A percentile compares a stretch with the other conserved stretches of the same genome.
Evolutionary conservation across 1,140 invertebrate genomes (phyloP).

Genomic region (Meloidogyne chitwoodi): DNA sequence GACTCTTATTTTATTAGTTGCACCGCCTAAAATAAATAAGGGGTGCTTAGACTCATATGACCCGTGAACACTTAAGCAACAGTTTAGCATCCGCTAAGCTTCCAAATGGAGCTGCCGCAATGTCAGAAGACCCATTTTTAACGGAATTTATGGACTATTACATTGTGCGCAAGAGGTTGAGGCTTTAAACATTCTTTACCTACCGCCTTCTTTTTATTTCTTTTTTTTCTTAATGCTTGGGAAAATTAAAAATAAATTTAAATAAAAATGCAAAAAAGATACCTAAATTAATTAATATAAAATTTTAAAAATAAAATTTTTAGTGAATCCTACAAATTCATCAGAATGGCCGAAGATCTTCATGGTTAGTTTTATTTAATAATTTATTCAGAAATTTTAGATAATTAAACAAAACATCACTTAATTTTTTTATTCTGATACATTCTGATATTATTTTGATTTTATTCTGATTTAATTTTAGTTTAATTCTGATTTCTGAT

Average conservation of each 20-base stretch:
- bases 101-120: not conserved
- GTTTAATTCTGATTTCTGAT: no score
- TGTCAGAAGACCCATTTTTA: conserved; percentile 1
- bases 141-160: conserved; percentile 24
- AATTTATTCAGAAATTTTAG: not conserved
- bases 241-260: not conserved
- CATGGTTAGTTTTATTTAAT: conserved; percentile 22
- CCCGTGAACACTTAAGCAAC: not conserved
- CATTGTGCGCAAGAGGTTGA: conserved; percentile 18
- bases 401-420: no score
- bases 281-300: not conserved
- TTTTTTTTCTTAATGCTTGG: not conserved
- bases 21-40: not conserved
- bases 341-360: conserved; percentile 52
- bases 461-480: no score
- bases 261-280: not conserved
- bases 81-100: not conserved
- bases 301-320: conserved; percentile 11
- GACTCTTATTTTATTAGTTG: not conserved
- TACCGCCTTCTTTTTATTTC: not conserved
- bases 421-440: no score
- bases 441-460: no score
- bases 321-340: conserved; percentile 56
- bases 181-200: not conserved
- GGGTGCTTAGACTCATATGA: not conserved